Percentiles rank a stretch among this genome's conserved stretches.
These are phyloP conservation scores for Hippocampus guttulatus DNA, from an alignment of 2,113 vertebrate species.

Conservation along the genomic window DNA sequence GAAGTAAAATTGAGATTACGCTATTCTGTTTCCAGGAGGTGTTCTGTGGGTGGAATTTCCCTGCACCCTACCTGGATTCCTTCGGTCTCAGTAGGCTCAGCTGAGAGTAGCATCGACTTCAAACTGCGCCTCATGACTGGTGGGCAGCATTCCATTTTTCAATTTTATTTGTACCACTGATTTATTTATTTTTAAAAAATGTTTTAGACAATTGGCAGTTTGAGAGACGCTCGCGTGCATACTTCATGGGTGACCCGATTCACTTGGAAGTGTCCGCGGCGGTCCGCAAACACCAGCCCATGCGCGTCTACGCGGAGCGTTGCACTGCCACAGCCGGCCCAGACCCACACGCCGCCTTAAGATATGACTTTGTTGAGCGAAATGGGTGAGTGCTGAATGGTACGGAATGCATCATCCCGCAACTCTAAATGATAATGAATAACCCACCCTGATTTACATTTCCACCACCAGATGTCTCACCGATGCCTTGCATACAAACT, in stretches of 20 bases:
- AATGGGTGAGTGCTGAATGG: conserved; percentile 45
- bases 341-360: conserved; percentile 21
- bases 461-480: conserved; percentile 52
- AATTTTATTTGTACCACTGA: background rate
- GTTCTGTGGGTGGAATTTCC: conserved; percentile 43
- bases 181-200: background rate
- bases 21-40: conserved; percentile 34
- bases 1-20: background rate
- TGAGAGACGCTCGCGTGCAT: conserved; percentile 41
- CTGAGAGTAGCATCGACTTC: conserved; percentile 52
- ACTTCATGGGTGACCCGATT: conserved; percentile 61
- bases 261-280: conserved; percentile 52
- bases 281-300: conserved; percentile 46
- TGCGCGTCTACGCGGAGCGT: conserved; percentile 55
- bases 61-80: conserved; percentile 58
- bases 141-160: conserved; percentile 1
- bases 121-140: conserved; percentile 59
- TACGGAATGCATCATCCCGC: no score
- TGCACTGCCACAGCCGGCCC: conserved; percentile 58
- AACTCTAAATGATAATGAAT: background rate
- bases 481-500: conserved; percentile 58
- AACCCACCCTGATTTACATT: background rate
- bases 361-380: conserved; percentile 59
- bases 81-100: conserved; percentile 16
- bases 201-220: conserved; percentile 56